Conservation (phyloP, 2,797 vertebrate species). For the Artibeus jamaicensis region DNA sequence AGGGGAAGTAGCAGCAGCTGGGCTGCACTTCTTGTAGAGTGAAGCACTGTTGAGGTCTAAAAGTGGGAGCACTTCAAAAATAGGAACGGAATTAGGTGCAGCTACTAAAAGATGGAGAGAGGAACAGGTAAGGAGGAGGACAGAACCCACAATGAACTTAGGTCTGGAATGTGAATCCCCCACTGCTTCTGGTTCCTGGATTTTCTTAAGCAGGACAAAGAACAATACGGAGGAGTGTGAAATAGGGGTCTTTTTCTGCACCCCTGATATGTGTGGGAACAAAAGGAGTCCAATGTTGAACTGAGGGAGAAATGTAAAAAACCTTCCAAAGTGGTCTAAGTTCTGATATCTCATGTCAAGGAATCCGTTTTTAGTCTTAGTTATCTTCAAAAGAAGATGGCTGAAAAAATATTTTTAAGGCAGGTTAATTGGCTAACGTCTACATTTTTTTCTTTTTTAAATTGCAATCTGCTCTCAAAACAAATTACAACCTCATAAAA, state of each 20-base stretch:
- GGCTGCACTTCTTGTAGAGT: not conserved
- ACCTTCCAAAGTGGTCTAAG: not conserved
- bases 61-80: not conserved
- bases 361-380: not conserved
- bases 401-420: constrained; percentile 24
- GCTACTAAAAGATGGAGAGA: not conserved
- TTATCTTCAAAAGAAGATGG: constrained; percentile 7
- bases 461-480: constrained; percentile 53
- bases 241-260: not conserved
- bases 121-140: not conserved
- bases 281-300: not conserved
- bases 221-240: not conserved
- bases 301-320: not conserved
- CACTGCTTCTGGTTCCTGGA: not conserved
- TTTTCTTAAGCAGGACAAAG: not conserved
- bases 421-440: constrained; percentile 31
- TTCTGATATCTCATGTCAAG: not conserved
- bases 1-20: not conserved
- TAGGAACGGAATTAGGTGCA: not conserved
- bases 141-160: not conserved
- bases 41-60: not conserved
- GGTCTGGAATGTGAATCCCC: not conserved
- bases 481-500: constrained; percentile 48
- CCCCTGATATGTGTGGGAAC: not conserved
- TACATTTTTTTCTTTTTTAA: constrained; percentile 1